Base-by-base conservation (phyloP, 1,140 invertebrate species). In the Solenopsis fugax region DNA sequence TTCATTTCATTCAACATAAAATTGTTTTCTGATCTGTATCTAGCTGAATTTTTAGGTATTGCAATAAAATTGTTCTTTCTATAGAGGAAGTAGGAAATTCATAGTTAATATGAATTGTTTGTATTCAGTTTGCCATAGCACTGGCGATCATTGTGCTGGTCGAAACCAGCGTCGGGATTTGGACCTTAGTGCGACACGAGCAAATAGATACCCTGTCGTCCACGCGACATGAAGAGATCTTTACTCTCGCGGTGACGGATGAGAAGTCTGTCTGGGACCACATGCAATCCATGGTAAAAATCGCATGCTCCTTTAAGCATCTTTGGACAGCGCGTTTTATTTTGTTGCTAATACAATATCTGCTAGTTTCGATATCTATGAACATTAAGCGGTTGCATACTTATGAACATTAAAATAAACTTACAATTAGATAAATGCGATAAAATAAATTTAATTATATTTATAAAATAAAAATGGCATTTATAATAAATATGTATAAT, bases 151-250 rank as follows among this genome's bases (percentile, higher is more conserved):
- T 96, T 50, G 94, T 95, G 24, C 86, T 95, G n/a, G 86, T 94
- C 0, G 94, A 96, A 89, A 94, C 94, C 34, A 87, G 94, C 0
- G 94, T 95, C 77, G 96, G 96, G 69, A 95, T 96, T 60, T 96
- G 96, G 96, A 94, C 96, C 0, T 93, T 96, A 90, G 94, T 96
- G 1, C 95, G 95, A 34, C 95, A 96, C 93, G 95, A 96, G 87
- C 95, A 95, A 89, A 93, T 96, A 29, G 95, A 96, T 48, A 92
- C 94, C 3, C 89, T 95, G 56, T 93, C 96, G 5, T 93, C 94
- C 52, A 92, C 92, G 7, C 93, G 94, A 48, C 93, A 96, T 71
- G 93, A 94, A 10, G 86, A 93, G 4, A 95, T 94, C 24, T 95
- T 96, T 67, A 86, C 92, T 29, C 78, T 75, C 4, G 91, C 91